Conservation (phyloP, 2,113 vertebrate genomes). For the Charina bottae region DNA sequence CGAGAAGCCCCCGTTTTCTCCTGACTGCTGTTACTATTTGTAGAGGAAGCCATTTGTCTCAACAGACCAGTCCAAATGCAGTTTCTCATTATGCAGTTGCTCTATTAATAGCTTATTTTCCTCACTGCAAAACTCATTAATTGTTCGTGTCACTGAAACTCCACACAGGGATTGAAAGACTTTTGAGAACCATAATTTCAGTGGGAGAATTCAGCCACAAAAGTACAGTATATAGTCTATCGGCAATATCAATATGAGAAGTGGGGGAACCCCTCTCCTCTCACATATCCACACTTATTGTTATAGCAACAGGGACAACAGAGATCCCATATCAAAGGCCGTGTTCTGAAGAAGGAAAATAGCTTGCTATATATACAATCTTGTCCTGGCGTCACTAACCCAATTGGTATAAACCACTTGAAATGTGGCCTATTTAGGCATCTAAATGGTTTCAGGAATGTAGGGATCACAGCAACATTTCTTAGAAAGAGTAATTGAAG, state of each 20-base stretch:
- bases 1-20: neutral
- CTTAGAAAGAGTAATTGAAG: conserved; percentile 52
- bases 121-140: neutral
- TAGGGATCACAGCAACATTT: conserved; percentile 62
- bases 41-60: neutral
- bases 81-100: neutral
- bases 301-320: conserved; percentile 69
- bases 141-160: neutral
- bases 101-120: conserved; percentile 35
- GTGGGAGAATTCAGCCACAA: conserved; percentile 40
- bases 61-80: conserved; percentile 10
- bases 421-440: conserved; percentile 51
- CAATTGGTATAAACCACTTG: conserved; percentile 69
- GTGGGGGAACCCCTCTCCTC: conserved; percentile 59
- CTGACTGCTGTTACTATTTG: conserved; percentile 26
- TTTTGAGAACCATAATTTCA: conserved; percentile 18
- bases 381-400: conserved; percentile 62
- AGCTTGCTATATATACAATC: conserved; percentile 67
- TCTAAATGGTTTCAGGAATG: conserved; percentile 53
- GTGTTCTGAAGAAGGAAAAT: conserved; percentile 63
- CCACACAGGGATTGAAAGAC: neutral
- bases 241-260: conserved; percentile 44
- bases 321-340: conserved; percentile 66
- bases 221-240: conserved; percentile 22
- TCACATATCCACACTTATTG: conserved; percentile 45